Evolutionary conservation across 64 coral and sea anemone species (phyloP).

Genomic region (Stylophora pistillata): DNA sequence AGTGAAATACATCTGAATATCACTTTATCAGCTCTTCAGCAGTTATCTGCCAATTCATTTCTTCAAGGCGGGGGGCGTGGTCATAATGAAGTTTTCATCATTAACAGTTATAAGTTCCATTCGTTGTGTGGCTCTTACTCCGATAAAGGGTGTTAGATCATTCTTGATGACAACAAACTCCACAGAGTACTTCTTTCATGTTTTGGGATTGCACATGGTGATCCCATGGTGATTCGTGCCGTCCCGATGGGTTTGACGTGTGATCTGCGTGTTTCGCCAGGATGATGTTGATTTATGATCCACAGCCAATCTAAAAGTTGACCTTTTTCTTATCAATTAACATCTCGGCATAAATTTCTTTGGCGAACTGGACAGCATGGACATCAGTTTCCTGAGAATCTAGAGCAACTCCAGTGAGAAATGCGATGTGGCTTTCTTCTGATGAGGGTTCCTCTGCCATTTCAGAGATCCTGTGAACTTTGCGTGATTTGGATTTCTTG

Average conservation of each 20-base stretch:
- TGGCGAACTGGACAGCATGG: not conserved
- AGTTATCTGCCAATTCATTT: slow-evolving; percentile 1
- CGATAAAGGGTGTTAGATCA: slow-evolving; percentile 11
- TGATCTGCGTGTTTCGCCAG: not conserved
- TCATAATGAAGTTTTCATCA: slow-evolving; percentile 20
- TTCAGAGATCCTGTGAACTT: slow-evolving; percentile 9
- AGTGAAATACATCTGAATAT: slow-evolving; percentile 40
- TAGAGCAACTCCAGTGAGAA: not conserved
- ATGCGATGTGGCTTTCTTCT: not conserved
- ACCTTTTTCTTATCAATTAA: too few relatives aligned
- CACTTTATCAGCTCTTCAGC: not conserved
- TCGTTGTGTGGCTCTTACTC: too few relatives aligned
- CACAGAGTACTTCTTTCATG: not conserved
- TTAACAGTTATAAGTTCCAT: slow-evolving; percentile 44
- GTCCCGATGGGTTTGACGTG: not conserved
- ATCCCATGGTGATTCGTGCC: too few relatives aligned
- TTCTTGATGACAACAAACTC: not conserved
- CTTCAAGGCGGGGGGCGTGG: not conserved
- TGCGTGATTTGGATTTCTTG: not conserved
- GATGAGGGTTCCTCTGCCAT: not conserved
- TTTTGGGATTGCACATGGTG: not conserved
- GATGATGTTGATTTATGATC: not conserved
- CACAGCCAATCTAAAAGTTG: slow-evolving; percentile 19
- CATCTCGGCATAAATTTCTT: slow-evolving; percentile 18
- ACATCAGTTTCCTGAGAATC: not conserved